Conservation (phyloP, 2,797 vertebrate genomes). For the Fringilla coelebs region DNA sequence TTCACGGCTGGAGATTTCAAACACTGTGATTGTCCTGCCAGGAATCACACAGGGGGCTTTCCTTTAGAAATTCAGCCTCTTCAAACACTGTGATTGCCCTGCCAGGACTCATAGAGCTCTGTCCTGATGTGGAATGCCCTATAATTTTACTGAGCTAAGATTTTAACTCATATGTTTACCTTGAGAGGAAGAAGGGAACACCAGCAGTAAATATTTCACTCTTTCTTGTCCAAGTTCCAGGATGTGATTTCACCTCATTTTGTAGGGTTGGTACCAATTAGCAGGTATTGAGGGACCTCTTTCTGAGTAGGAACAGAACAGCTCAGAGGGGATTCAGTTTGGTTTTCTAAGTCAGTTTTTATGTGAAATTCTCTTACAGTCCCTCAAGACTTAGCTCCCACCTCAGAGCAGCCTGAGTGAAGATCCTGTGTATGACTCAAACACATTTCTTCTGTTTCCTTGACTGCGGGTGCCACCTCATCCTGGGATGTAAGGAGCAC, state of each 20-base stretch:
- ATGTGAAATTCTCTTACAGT: neutral
- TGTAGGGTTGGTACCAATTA: constrained; percentile 3
- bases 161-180: neutral
- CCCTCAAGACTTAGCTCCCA: neutral
- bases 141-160: neutral
- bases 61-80: constrained; percentile 52
- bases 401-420: neutral
- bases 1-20: constrained; percentile 56
- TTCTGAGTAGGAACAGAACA: neutral
- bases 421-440: neutral
- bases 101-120: constrained; percentile 13
- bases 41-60: constrained; percentile 55
- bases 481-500: neutral
- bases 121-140: neutral
- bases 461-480: neutral
- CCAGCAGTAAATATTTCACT: neutral
- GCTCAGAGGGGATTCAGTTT: neutral
- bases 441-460: neutral
- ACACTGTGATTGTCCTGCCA: constrained; percentile 59
- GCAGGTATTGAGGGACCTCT: neutral
- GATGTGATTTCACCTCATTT: constrained; percentile 9
- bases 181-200: neutral
- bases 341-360: neutral
- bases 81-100: neutral
- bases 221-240: neutral